Percentiles rank a stretch among this genome's conserved stretches.
phyloP scores from a whole-genome alignment of 2,888 invertebrate genomes.

The Torymus auratus region DNA sequence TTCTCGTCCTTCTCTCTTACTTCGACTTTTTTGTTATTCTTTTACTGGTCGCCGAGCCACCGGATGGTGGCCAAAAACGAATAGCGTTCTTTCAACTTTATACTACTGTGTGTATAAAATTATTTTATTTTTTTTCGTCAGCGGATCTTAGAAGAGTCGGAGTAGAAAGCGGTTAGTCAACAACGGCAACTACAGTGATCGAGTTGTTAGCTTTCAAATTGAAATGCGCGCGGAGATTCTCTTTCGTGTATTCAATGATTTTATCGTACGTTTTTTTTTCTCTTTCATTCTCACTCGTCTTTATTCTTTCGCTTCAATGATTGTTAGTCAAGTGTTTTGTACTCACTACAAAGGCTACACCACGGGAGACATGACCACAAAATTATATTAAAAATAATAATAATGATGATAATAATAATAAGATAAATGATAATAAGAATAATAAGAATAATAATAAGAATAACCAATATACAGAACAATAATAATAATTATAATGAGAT shows the following conservation, averaged over 20 bases:
- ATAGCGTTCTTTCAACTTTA: conserved; percentile 33
- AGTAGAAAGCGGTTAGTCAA: conserved; percentile 48
- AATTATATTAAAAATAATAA: conserved; percentile 62
- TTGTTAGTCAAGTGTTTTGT: conserved; percentile 54
- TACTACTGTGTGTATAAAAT: conserved; percentile 36
- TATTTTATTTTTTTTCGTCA: conserved; percentile 27
- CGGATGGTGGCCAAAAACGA: conserved; percentile 34
- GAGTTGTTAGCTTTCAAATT: conserved; percentile 44
- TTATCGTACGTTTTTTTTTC: conserved; percentile 32
- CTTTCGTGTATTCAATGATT: conserved; percentile 45
- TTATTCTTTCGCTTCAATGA: conserved; percentile 47
- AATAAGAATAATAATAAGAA: conserved; percentile 65
- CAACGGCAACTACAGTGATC: conserved; percentile 44
- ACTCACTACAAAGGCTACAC: conserved; percentile 52
- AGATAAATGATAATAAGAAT: conserved; percentile 59
- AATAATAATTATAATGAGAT: conserved; percentile 63
- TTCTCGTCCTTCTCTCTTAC: conserved; percentile 40
- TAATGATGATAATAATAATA: conserved; percentile 61
- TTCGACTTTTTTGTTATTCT: conserved; percentile 42
- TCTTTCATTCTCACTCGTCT: conserved; percentile 37
- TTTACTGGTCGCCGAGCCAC: conserved; percentile 36
- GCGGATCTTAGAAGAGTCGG: conserved; percentile 39
- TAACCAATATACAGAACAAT: conserved; percentile 64
- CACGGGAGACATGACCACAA: conserved; percentile 60
- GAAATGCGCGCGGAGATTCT: conserved; percentile 50